Conservation (phyloP, 2,113 vertebrate genomes). For the Paralichthys olivaceus region DNA sequence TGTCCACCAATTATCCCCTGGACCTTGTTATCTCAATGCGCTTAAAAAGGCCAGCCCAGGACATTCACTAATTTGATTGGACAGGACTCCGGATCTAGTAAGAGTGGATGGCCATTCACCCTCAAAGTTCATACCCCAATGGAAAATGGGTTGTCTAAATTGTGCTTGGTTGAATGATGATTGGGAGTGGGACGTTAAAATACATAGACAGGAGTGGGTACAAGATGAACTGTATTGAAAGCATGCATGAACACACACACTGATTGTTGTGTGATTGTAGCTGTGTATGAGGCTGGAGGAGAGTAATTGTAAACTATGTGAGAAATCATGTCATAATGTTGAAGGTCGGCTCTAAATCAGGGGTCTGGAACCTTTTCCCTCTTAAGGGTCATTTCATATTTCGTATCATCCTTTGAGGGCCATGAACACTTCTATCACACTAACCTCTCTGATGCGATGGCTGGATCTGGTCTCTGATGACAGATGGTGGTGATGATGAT, state of each 20-base stretch:
- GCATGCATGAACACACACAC: conserved; percentile 18
- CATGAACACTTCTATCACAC: background rate
- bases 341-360: conserved; percentile 41
- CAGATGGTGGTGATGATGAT: background rate
- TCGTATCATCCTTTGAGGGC: background rate
- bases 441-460: background rate
- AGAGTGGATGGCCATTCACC: conserved; percentile 38
- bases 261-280: conserved; percentile 18
- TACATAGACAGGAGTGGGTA: background rate
- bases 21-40: conserved; percentile 40
- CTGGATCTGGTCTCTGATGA: background rate
- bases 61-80: conserved; percentile 47
- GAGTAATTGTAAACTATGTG: conserved; percentile 7
- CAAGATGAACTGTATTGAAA: background rate
- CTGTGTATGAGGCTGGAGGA: background rate
- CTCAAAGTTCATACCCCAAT: conserved; percentile 49
- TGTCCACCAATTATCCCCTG: conserved; percentile 41
- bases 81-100: background rate
- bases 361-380: background rate
- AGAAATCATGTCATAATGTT: conserved; percentile 29
- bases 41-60: conserved; percentile 28
- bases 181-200: conserved; percentile 13
- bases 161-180: conserved; percentile 35
- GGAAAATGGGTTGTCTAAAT: conserved; percentile 17
- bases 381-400: background rate